Evolutionary conservation across 2,888 invertebrate species (phyloP).

Genomic region (Augochlorella aurata): DNA sequence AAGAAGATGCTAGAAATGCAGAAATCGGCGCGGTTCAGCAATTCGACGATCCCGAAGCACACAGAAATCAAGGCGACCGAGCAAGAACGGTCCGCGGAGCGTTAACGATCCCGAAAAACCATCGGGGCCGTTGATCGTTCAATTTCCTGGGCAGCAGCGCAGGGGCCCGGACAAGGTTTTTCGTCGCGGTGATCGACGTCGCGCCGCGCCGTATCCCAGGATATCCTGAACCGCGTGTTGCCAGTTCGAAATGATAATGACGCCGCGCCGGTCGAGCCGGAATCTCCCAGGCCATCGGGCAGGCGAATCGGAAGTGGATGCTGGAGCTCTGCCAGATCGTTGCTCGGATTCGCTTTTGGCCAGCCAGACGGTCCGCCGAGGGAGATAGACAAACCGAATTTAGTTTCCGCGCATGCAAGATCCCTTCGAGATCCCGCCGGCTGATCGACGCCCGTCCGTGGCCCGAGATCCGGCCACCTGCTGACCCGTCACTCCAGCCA

Average conservation of each 20-base stretch:
- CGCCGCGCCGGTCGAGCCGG: conserved; percentile 28
- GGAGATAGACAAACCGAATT: conserved; percentile 57
- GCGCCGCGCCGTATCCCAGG: conserved; percentile 20
- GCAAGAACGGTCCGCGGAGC: not conserved
- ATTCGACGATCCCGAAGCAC: not conserved
- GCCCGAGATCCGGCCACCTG: conserved; percentile 43
- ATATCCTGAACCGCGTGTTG: conserved; percentile 31
- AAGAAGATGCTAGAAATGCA: too few relatives aligned
- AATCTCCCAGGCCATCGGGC: conserved; percentile 5
- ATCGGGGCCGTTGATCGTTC: conserved; percentile 17
- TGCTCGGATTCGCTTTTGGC: conserved; percentile 42
- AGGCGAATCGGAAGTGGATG: conserved; percentile 29
- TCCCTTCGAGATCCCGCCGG: not conserved
- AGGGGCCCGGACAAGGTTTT: conserved; percentile 20
- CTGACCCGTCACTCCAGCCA: conserved; percentile 44
- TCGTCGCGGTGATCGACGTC: conserved; percentile 19
- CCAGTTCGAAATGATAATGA: conserved; percentile 57
- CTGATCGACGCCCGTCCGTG: conserved; percentile 31
- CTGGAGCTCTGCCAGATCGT: conserved; percentile 62
- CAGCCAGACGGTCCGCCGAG: conserved; percentile 21
- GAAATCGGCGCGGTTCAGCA: too few relatives aligned
- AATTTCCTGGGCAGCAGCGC: conserved; percentile 7
- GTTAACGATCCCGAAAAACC: not conserved
- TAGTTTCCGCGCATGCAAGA: conserved; percentile 25
- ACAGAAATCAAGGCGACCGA: not conserved